These are phyloP conservation scores for Leptinotarsa haldemani DNA, from an alignment of 2,888 invertebrate species.

Conservation along the genomic window DNA sequence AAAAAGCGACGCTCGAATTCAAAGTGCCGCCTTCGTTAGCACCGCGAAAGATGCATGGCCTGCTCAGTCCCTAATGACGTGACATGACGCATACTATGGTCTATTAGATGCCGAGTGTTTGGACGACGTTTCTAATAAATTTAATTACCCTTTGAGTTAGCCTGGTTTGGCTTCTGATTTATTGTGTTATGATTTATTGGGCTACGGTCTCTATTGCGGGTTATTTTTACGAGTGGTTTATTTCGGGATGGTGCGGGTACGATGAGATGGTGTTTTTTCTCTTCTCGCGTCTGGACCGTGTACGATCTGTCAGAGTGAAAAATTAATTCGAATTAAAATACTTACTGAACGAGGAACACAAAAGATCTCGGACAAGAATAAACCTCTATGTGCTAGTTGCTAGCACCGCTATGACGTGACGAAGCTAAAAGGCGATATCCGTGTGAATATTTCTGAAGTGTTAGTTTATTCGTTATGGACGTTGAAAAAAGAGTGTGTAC, in stretches of 20 bases:
- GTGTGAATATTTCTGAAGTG: neutral
- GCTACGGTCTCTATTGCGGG: constrained; percentile 20
- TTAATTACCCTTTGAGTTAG: constrained; percentile 53
- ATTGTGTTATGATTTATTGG: constrained; percentile 52
- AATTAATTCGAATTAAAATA: constrained; percentile 24
- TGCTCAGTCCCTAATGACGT: constrained; percentile 55
- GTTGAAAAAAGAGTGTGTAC: neutral
- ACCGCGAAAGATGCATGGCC: constrained; percentile 53
- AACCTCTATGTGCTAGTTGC: neutral
- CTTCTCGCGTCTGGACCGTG: constrained; percentile 17
- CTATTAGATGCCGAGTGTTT: constrained; percentile 52
- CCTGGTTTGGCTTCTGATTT: constrained; percentile 48
- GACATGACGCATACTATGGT: constrained; percentile 56
- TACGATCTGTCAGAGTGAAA: constrained; percentile 23
- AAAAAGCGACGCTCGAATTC: constrained; percentile 41
- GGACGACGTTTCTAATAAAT: constrained; percentile 55
- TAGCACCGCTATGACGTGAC: constrained; percentile 8
- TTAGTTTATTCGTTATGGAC: too few relatives aligned
- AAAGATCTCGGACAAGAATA: constrained; percentile 7
- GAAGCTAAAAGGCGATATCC: neutral
- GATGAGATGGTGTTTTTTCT: constrained; percentile 24
- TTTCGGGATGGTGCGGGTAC: constrained; percentile 41
- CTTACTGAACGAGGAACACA: constrained; percentile 6
- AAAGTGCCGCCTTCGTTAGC: constrained; percentile 58
- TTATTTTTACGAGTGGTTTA: constrained; percentile 50